Conservation (phyloP, 2,113 vertebrate genomes). For the Dendrocopos noguchii region DNA sequence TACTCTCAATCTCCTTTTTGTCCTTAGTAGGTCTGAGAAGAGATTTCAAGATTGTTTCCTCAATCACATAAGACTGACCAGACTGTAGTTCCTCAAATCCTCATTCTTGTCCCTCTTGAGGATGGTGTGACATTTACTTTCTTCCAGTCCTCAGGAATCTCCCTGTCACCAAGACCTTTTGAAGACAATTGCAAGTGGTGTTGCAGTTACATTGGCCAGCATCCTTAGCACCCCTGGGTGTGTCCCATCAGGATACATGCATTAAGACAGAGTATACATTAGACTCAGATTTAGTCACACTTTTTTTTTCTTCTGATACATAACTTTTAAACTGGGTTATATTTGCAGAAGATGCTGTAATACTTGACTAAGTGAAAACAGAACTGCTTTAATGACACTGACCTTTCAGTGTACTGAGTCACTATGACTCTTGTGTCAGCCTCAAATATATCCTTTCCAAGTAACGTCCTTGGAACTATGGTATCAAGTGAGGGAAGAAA, state of each 20-base stretch:
- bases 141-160: neutral
- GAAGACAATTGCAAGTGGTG: neutral
- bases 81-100: neutral
- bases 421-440: constrained; percentile 4
- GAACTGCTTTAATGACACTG: constrained; percentile 32
- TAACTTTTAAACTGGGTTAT: neutral
- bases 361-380: constrained; percentile 47
- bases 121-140: neutral
- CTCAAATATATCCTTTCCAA: constrained; percentile 1
- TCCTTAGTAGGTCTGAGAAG: neutral
- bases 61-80: neutral
- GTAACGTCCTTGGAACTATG: constrained; percentile 28
- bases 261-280: neutral
- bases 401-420: constrained; percentile 49
- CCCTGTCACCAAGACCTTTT: neutral
- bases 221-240: neutral
- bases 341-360: constrained; percentile 13
- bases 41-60: neutral
- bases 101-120: neutral
- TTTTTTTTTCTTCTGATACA: neutral
- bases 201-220: neutral
- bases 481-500: constrained; percentile 23
- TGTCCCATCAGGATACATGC: neutral
- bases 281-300: neutral
- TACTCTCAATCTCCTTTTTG: neutral